Evolutionary conservation across 2,888 invertebrate species (phyloP).

Genomic region (Lasioglossum leucozonium): DNA sequence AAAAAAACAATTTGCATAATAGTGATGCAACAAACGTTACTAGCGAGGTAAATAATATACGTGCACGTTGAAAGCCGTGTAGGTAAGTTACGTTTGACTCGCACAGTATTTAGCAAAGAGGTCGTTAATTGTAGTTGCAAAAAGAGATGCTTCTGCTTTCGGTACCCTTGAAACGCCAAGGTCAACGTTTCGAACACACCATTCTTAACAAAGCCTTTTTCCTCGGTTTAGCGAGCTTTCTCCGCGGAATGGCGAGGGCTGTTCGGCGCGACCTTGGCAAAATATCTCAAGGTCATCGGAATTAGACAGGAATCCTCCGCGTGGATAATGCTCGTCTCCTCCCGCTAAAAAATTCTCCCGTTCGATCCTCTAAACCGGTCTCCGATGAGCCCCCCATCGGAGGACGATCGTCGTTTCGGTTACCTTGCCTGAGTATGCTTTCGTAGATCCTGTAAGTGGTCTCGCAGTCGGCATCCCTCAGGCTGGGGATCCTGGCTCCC

Average conservation of each 20-base stretch:
- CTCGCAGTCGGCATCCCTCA: slow-evolving; percentile 89
- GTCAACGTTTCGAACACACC: not conserved
- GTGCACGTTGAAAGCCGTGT: not conserved
- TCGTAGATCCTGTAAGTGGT: slow-evolving; percentile 93
- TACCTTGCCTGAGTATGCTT: slow-evolving; percentile 91
- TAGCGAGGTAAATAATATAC: not conserved
- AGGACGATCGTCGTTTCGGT: slow-evolving; percentile 30
- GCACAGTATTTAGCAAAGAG: not conserved
- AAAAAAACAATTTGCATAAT: not conserved
- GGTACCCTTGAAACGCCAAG: not conserved
- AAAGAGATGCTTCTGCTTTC: not conserved
- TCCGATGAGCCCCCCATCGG: not conserved
- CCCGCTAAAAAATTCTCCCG: not conserved
- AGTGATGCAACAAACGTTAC: not conserved
- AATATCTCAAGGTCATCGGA: not conserved
- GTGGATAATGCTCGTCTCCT: not conserved
- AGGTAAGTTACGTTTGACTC: not conserved
- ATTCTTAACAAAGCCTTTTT: not conserved
- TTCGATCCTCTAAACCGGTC: not conserved
- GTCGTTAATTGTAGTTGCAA: not conserved
- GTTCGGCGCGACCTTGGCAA: not conserved
- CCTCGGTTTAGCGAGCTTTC: too few species aligned
- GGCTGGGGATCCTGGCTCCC: slow-evolving; percentile 83
- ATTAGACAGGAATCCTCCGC: not conserved
- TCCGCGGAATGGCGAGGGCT: too few species aligned